phyloP scores from a whole-genome alignment of 2,888 invertebrate genomes.

The Nephrotoma flavescens region DNA sequence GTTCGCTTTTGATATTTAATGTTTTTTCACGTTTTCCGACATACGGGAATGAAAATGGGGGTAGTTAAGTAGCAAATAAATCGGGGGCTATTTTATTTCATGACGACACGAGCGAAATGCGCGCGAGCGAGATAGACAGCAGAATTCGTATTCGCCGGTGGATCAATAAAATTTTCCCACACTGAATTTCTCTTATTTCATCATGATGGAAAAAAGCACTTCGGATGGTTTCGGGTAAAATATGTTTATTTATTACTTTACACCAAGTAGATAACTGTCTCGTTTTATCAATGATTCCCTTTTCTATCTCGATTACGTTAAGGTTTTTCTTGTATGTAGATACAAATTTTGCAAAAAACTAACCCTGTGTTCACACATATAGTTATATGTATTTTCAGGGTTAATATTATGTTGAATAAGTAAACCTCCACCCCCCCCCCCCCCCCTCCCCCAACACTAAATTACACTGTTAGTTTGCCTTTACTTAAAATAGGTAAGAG shows the following conservation, averaged over 20 bases:
- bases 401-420: background rate
- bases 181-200: background rate
- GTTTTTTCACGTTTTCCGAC: background rate
- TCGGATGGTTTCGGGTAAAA: background rate
- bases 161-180: slow-evolving; percentile 4
- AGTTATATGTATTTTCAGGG: background rate
- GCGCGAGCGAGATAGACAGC: background rate
- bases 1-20: background rate
- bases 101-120: background rate
- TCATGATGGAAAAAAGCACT: background rate
- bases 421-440: background rate
- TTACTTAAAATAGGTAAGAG: background rate
- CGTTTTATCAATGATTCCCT: background rate
- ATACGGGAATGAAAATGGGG: background rate
- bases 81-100: background rate
- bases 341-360: background rate
- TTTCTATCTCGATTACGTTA: background rate
- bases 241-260: background rate
- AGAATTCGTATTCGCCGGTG: slow-evolving; percentile 1
- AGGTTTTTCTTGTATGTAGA: background rate
- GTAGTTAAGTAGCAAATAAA: background rate
- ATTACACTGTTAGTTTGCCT: background rate
- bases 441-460: background rate
- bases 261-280: background rate
- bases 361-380: background rate